A percentile compares a stretch with the other conserved stretches of the same genome.
Evolutionary conservation across 2,888 invertebrate species (phyloP).

Genomic region (Phlogophora meticulosa): DNA sequence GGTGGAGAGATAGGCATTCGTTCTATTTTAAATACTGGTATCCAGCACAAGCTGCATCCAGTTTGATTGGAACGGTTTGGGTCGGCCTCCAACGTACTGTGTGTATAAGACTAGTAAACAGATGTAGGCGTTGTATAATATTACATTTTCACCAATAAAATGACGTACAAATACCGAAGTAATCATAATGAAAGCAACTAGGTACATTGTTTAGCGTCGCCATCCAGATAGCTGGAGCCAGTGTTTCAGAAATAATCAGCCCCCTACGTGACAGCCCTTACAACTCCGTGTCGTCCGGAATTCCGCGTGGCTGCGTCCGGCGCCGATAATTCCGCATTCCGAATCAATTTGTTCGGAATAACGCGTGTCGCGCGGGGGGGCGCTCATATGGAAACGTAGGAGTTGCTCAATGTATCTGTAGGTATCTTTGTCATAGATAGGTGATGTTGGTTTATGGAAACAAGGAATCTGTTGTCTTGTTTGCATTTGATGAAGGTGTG

Average conservation of each 20-base stretch:
- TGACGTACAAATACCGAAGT: constrained; percentile 2
- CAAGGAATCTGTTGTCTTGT: background rate
- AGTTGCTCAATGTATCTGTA: background rate
- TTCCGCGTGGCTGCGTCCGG: constrained; percentile 51
- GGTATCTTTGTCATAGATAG: constrained; percentile 12
- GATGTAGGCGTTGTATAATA: too few species aligned
- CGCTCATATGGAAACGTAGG: constrained; percentile 27
- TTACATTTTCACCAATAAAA: too few species aligned
- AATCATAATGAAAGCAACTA: constrained; percentile 18
- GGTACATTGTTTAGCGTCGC: constrained; percentile 8
- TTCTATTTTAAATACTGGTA: too few species aligned
- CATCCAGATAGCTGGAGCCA: constrained; percentile 6
- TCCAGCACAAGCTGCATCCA: too few species aligned
- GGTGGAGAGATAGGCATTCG: too few species aligned
- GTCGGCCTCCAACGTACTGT: too few species aligned
- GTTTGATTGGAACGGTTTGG: too few species aligned
- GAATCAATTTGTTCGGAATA: constrained; percentile 59
- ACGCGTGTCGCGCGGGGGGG: constrained; percentile 37
- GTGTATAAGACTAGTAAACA: too few species aligned
- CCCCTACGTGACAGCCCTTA: constrained; percentile 49
- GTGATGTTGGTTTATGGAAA: constrained; percentile 3
- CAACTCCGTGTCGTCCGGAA: constrained; percentile 51
- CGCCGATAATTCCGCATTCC: constrained; percentile 57
- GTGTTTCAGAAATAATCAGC: constrained; percentile 49
- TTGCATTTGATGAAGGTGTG: background rate